Evolutionary conservation across 2,888 invertebrate species (phyloP).

Genomic region (Lacanobia wlatinum): DNA sequence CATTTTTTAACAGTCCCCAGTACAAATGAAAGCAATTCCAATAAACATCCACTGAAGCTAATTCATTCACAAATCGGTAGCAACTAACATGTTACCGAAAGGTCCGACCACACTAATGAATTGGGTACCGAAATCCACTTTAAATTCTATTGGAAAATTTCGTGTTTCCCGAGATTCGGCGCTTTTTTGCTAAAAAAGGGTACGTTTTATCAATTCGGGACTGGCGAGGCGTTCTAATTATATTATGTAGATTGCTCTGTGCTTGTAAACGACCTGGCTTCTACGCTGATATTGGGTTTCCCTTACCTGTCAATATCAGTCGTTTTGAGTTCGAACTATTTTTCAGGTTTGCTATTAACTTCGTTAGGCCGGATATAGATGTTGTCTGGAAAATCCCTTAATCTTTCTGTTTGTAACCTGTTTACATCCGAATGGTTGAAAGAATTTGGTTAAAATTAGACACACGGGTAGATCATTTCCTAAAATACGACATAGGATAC

Average conservation of each 20-base stretch:
- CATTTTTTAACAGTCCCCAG: background rate
- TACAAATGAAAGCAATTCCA: slow-evolving; percentile 11
- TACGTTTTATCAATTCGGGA: slow-evolving; percentile 66
- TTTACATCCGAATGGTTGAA: too few relatives aligned
- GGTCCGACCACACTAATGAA: slow-evolving; percentile 62
- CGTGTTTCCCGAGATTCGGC: slow-evolving; percentile 54
- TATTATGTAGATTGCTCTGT: slow-evolving; percentile 67
- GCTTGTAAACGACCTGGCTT: slow-evolving; percentile 35
- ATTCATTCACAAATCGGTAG: slow-evolving; percentile 39
- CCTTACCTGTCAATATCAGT: slow-evolving; percentile 35
- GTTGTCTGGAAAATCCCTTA: background rate
- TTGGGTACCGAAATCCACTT: slow-evolving; percentile 65
- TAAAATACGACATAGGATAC: too few relatives aligned
- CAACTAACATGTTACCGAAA: slow-evolving; percentile 24
- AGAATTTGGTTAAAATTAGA: too few relatives aligned
- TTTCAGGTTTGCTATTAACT: background rate
- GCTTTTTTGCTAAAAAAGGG: slow-evolving; percentile 62
- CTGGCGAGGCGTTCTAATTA: slow-evolving; percentile 63
- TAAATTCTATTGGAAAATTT: slow-evolving; percentile 67
- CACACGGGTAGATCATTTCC: too few relatives aligned
- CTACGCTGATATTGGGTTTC: background rate
- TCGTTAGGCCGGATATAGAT: background rate
- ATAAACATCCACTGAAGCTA: slow-evolving; percentile 32
- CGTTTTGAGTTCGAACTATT: slow-evolving; percentile 5
- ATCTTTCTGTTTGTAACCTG: too few relatives aligned